These are phyloP conservation scores for Cheilosia impressa DNA, from an alignment of 2,888 invertebrate genomes.

Conservation along the genomic window DNA sequence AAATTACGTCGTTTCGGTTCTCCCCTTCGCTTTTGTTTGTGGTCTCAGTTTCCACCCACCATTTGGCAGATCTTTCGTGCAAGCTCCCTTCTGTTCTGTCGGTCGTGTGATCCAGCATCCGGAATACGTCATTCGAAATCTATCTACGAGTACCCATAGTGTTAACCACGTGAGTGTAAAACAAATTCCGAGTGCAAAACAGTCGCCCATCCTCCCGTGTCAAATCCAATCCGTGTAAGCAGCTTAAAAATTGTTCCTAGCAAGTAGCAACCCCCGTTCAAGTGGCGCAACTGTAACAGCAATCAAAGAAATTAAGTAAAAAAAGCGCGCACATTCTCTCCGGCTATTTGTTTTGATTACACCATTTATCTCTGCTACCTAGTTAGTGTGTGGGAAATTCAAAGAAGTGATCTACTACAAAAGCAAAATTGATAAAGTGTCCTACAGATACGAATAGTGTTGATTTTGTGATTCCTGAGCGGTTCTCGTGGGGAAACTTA, in stretches of 20 bases:
- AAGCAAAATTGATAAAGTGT: conserved; percentile 37
- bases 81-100: not conserved
- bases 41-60: conserved; percentile 1
- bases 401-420: conserved; percentile 36
- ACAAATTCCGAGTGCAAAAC: not conserved
- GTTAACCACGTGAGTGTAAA: conserved; percentile 59
- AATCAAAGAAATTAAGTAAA: not conserved
- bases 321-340: conserved; percentile 64
- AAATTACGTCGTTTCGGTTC: conserved; percentile 11
- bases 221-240: not conserved
- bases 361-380: not conserved
- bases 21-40: conserved; percentile 10
- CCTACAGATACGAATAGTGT: conserved; percentile 15
- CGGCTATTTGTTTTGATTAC: conserved; percentile 53
- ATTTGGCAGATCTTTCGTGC: conserved; percentile 4
- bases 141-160: not conserved
- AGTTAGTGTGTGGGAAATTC: conserved; percentile 37
- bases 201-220: conserved; percentile 1
- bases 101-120: conserved; percentile 27
- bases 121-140: conserved; percentile 48
- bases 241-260: not conserved
- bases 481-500: conserved; percentile 20
- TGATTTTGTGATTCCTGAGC: conserved; percentile 9
- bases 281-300: conserved; percentile 35
- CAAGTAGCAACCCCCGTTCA: conserved; percentile 14